Conservation (phyloP, 2,797 vertebrate genomes). For the Emydoidea blandingii region DNA sequence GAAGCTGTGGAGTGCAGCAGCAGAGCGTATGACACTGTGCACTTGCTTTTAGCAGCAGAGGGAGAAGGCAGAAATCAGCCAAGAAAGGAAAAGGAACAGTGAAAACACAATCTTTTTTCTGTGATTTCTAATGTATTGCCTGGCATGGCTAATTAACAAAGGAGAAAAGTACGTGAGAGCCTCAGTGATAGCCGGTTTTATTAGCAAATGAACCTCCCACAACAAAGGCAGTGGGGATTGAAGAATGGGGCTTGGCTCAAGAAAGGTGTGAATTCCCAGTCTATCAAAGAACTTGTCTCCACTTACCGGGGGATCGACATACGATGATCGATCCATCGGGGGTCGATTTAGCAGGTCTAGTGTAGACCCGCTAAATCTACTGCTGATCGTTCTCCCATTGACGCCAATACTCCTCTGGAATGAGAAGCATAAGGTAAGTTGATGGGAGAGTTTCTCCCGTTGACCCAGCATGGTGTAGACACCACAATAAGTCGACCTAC, state of each 20-base stretch:
- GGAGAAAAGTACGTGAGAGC: accelerated
- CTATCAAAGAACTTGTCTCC: background rate
- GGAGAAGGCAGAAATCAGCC: background rate
- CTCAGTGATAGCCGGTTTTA: slow-evolving; percentile 16
- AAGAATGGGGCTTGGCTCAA: background rate
- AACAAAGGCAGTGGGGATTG: background rate
- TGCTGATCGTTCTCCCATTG: no score
- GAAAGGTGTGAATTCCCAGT: background rate
- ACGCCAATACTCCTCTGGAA: no score
- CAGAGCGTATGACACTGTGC: background rate
- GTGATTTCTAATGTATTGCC: background rate
- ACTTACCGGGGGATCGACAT: no score
- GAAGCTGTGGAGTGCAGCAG: background rate
- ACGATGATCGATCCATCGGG: no score
- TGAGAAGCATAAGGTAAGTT: no score
- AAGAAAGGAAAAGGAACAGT: background rate
- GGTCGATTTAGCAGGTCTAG: no score
- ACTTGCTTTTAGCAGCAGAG: background rate
- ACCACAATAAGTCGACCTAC: no score
- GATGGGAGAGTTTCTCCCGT: no score
- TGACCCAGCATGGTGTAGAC: no score
- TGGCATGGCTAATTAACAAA: background rate
- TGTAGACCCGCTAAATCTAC: no score
- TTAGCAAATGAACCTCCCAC: background rate
- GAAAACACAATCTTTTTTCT: background rate